A percentile compares a stretch with the other conserved stretches of the same genome.
phyloP scores from a whole-genome alignment of 37 sponge, comb jelly and placozoan genomes.

The Theonella swinhoei region DNA sequence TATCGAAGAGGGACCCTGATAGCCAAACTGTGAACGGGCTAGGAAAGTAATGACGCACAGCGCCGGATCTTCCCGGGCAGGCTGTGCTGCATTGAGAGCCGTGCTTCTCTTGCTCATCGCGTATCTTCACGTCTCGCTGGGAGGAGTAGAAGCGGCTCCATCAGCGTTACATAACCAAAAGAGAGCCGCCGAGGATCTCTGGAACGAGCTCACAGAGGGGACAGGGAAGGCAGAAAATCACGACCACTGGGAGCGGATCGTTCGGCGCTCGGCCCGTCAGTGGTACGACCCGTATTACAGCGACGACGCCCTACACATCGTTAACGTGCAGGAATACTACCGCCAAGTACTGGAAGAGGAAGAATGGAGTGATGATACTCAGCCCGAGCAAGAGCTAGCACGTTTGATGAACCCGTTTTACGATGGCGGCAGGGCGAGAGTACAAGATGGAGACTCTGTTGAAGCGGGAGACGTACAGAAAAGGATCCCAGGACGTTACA shows the following conservation, averaged over 20 bases:
- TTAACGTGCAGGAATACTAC: slow-evolving; percentile 49
- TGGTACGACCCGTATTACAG: neutral
- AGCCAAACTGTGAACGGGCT: too few species aligned
- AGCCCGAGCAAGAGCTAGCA: slow-evolving; percentile 8
- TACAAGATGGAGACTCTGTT: neutral
- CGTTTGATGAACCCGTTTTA: neutral
- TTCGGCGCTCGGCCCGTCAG: slow-evolving; percentile 3
- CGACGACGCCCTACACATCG: slow-evolving; percentile 51
- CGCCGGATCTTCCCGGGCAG: too few species aligned
- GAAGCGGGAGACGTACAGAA: slow-evolving; percentile 9
- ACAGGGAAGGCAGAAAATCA: slow-evolving; percentile 29
- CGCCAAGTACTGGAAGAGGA: slow-evolving; percentile 18
- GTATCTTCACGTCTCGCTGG: neutral
- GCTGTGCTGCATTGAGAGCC: neutral
- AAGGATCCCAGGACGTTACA: slow-evolving; percentile 57
- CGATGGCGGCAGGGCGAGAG: neutral
- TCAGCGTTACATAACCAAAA: neutral
- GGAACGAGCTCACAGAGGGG: neutral
- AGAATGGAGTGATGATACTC: neutral
- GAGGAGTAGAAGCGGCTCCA: neutral
- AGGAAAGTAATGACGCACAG: too few species aligned
- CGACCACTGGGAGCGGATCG: slow-evolving; percentile 58
- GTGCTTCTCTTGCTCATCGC: neutral
- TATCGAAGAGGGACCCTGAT: too few species aligned
- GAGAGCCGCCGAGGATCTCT: slow-evolving; percentile 4